phyloP scores from a whole-genome alignment of 2,888 invertebrate genomes.

The Allygus modestus region DNA sequence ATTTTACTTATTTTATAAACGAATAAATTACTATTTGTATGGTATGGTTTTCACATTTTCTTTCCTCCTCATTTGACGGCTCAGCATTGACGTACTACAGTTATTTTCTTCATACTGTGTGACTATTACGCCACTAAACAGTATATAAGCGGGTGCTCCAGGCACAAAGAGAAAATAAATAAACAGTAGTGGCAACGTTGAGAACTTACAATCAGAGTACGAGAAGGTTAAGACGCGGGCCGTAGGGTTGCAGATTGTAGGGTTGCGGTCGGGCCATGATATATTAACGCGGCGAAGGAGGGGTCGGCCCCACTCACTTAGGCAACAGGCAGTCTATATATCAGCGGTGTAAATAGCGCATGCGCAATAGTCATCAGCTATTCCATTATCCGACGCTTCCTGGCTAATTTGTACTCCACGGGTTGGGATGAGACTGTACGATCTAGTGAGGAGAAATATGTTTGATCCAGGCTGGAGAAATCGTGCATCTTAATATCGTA shows the following conservation, averaged over 20 bases:
- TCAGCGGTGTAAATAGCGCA: slow-evolving; percentile 3
- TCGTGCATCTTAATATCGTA: too few species aligned
- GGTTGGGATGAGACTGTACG: background rate
- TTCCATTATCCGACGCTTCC: slow-evolving; percentile 23
- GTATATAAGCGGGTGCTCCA: too few species aligned
- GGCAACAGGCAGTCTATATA: slow-evolving; percentile 49
- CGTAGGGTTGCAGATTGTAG: slow-evolving; percentile 1
- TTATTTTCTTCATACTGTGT: too few species aligned
- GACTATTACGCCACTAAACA: too few species aligned
- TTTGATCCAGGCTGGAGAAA: too few species aligned
- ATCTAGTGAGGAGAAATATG: too few species aligned
- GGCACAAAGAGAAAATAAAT: too few species aligned
- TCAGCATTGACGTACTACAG: too few species aligned
- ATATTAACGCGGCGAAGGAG: slow-evolving; percentile 11
- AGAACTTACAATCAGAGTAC: background rate
- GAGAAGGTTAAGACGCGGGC: background rate
- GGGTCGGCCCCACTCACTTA: slow-evolving; percentile 30
- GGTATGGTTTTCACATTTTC: too few species aligned
- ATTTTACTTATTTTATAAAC: too few species aligned
- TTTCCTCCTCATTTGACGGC: too few species aligned
- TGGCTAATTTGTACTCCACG: slow-evolving; percentile 4
- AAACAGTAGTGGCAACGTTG: background rate
- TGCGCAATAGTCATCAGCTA: slow-evolving; percentile 40
- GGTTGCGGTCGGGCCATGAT: slow-evolving; percentile 24
- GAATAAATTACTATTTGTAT: too few species aligned